Percentiles rank a stretch among this genome's conserved stretches.
Conservation (phyloP, 1,140 invertebrate species). For the Maniola jurtina region DNA sequence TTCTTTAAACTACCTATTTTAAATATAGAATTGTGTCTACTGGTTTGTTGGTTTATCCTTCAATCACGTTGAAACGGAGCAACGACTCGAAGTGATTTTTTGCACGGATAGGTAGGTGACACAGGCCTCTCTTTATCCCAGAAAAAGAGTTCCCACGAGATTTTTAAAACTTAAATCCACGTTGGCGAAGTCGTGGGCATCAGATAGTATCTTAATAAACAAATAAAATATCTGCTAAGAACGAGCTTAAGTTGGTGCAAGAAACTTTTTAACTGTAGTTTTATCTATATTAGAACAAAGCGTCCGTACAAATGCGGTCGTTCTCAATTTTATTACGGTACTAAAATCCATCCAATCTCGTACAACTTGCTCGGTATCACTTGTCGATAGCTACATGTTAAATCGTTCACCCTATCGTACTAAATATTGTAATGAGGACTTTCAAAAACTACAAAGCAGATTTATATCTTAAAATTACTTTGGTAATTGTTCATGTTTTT, state of each 20-base stretch:
- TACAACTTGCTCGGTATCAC: conserved; percentile 17
- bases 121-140: too few species aligned
- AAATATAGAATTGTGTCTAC: too few species aligned
- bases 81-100: too few species aligned
- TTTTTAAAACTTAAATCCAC: too few species aligned
- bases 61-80: too few species aligned
- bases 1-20: too few species aligned
- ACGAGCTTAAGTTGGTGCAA: neutral
- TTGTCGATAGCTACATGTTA: conserved; percentile 3
- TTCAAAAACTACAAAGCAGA: too few species aligned
- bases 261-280: conserved; percentile 12
- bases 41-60: too few species aligned
- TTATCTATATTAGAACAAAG: conserved; percentile 14
- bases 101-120: too few species aligned
- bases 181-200: neutral
- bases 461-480: too few species aligned
- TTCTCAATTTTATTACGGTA: conserved; percentile 16
- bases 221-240: neutral
- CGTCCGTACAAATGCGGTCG: conserved; percentile 11
- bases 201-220: neutral
- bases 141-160: too few species aligned
- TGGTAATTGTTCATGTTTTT: too few species aligned
- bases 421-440: neutral
- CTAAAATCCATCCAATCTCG: conserved; percentile 24
- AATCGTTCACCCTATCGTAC: neutral